phyloP scores from a whole-genome alignment of 2,888 invertebrate species.

The Netelia virgata region DNA sequence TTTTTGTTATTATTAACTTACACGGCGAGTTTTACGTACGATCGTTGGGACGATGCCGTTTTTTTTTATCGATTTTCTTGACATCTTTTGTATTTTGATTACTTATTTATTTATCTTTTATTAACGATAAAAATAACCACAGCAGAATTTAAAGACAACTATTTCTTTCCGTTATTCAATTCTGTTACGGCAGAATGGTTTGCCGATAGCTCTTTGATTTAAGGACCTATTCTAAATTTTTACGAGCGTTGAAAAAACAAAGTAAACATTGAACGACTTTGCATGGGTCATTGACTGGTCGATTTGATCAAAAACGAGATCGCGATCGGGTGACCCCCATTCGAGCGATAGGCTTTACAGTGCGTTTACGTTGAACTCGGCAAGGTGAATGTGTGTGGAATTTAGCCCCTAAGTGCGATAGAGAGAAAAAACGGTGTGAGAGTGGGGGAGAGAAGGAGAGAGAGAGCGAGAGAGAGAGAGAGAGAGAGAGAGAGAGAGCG shows the following conservation, averaged over 20 bases:
- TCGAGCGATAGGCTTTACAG: background rate
- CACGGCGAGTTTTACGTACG: too few relatives aligned
- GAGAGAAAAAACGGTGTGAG: background rate
- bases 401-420: background rate
- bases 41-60: too few relatives aligned
- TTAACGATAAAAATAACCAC: too few relatives aligned
- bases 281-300: background rate
- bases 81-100: too few relatives aligned
- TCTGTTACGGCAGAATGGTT: too few relatives aligned
- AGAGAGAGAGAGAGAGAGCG: background rate
- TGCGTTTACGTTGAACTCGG: background rate
- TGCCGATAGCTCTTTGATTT: too few relatives aligned
- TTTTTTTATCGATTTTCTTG: too few relatives aligned
- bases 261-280: background rate
- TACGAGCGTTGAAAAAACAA: background rate
- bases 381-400: slow-evolving; percentile 13
- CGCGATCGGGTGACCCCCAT: background rate
- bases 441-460: background rate
- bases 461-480: background rate
- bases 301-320: background rate
- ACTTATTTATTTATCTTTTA: too few relatives aligned
- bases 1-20: too few relatives aligned
- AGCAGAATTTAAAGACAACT: too few relatives aligned
- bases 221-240: background rate
- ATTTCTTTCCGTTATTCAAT: too few relatives aligned